Base-by-base conservation (phyloP, 2,113 vertebrate species). In the Dasyprocta punctata region DNA sequence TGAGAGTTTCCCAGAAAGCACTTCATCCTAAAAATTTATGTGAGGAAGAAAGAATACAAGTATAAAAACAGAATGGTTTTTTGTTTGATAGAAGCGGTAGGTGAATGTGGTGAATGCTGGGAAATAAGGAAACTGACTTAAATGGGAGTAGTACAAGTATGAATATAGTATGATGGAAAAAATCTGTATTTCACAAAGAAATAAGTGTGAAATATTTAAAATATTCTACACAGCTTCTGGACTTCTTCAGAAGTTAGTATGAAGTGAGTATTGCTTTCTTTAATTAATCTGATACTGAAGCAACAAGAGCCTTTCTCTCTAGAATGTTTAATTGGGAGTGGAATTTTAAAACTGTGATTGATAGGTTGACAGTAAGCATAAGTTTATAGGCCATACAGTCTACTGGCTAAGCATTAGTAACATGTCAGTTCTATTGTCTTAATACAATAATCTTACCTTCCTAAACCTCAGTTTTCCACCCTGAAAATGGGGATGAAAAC, bases 401-500 rank as follows among this genome's bases (percentile, higher is more conserved):
- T 54, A 36, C 63, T 77, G 33, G 38, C 13, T 69, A 75, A 75
- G 9, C 41, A 9, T 69, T 77, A 96, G 30, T 30, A 75, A 56
- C 7, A 10, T 44, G 20, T 56, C 14, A 65, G 17, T 2, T 77
- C 1, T 14, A 3, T 1, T n/a, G 36, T 41, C 92, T 41, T 28
- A 71, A n/a, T 3, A 47, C 82, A 90, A 8, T 28, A 49, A 93
- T 41, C 73, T 89, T 69, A 80, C 3, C 26, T 92, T 30, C 5
- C 1, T 47, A 87, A 61, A 61, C 41, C 77, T 97, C 87, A 95
- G 11, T 90, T 96, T 96, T 94, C 20, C 81, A 44, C 44, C 75
- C 17, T 87, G 22, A 88, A 93, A 96, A 96, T 92, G 87, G 69
- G 69, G 7, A 63, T 90, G 71, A 78, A 83, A 67, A n/a, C 58